Conservation (phyloP, 2,888 invertebrate species). For the Rhaphigaster nebulosa region DNA sequence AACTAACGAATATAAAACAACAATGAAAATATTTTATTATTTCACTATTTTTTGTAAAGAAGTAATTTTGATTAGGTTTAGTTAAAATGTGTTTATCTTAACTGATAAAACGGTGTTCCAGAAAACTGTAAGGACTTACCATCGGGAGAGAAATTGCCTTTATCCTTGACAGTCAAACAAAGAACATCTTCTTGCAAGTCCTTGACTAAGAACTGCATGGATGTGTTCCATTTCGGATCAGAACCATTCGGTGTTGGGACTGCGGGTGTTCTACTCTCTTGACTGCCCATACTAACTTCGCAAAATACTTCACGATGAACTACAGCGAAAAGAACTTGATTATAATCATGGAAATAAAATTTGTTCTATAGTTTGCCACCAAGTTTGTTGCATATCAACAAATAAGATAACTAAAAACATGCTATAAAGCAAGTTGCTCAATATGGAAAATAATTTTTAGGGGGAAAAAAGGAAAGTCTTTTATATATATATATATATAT, state of each 20-base stretch:
- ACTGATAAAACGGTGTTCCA: neutral
- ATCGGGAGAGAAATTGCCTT: constrained; percentile 80
- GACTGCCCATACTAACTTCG: constrained; percentile 80
- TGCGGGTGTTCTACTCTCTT: constrained; percentile 78
- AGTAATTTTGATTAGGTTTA: neutral
- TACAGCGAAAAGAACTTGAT: constrained; percentile 66
- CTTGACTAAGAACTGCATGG: constrained; percentile 82
- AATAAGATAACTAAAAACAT: neutral
- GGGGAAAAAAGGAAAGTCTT: too few species aligned
- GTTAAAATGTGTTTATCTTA: neutral
- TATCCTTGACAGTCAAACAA: constrained; percentile 79
- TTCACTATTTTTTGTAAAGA: too few species aligned
- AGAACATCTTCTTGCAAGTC: constrained; percentile 78
- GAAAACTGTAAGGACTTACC: constrained; percentile 70
- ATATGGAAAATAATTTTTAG: neutral
- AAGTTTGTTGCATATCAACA: neutral
- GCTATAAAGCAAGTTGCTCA: neutral
- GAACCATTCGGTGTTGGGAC: constrained; percentile 68
- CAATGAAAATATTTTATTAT: too few species aligned
- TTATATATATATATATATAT: neutral
- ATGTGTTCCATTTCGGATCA: constrained; percentile 79
- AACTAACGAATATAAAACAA: too few species aligned
- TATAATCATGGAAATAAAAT: neutral
- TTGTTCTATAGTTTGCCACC: neutral
- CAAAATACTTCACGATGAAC: constrained; percentile 81